Percentiles rank a stretch among this genome's conserved stretches.
phyloP scores from a whole-genome alignment of 2,113 vertebrate genomes.

The Mionectes macconnelli region DNA sequence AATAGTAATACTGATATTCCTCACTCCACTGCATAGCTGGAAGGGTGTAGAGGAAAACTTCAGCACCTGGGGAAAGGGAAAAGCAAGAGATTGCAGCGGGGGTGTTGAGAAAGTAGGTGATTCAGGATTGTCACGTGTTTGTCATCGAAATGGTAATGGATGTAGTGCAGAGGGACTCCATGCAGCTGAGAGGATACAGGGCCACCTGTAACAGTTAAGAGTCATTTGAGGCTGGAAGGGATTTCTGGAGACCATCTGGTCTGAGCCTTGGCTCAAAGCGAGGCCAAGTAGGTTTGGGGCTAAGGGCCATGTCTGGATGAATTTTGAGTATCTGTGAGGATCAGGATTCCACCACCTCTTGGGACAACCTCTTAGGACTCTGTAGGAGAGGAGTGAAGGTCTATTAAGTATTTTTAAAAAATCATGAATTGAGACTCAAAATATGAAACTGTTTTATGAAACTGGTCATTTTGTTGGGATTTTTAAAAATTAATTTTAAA shows the following conservation, averaged over 20 bases:
- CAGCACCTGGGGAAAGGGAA: fast-evolving
- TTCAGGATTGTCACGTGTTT: neutral
- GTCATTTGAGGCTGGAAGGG: neutral
- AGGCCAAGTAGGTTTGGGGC: neutral
- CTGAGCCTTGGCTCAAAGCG: neutral
- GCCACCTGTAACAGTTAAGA: neutral
- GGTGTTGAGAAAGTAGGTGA: fast-evolving
- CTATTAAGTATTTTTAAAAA: neutral
- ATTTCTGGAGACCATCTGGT: neutral
- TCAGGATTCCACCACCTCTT: neutral
- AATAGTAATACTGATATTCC: neutral
- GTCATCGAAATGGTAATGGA: neutral
- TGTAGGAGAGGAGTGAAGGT: neutral
- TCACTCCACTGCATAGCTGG: neutral
- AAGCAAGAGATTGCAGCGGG: neutral
- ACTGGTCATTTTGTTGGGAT: neutral
- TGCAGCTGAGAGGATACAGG: neutral
- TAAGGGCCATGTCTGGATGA: fast-evolving
- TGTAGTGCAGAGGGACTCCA: neutral
- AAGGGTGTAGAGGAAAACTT: neutral
- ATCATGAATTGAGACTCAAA: neutral
- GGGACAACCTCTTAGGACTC: too few relatives aligned
- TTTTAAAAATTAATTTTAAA: neutral
- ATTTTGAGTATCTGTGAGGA: neutral
- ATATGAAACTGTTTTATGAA: neutral